Percentiles rank a stretch among this genome's conserved stretches.
Conservation (phyloP, 2,113 vertebrate species). For the Platysteira castanea region DNA sequence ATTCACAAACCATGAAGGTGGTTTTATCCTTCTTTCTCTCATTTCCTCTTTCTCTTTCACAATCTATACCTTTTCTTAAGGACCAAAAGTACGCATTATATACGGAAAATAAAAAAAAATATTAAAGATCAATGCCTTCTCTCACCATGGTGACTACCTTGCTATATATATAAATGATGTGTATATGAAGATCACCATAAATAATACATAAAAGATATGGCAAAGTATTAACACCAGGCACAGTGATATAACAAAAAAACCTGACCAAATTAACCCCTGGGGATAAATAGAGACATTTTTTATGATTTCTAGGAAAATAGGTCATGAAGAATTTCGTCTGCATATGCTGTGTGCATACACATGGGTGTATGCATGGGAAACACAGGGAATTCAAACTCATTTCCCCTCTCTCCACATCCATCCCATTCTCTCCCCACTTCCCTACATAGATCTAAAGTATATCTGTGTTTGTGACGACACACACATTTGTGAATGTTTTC, state of each 20-base stretch:
- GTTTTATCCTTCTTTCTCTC: background rate
- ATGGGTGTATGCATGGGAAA: background rate
- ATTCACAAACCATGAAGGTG: background rate
- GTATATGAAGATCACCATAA: conserved; percentile 64
- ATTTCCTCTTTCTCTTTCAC: background rate
- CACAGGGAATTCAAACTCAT: background rate
- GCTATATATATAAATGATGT: background rate
- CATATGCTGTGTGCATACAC: background rate
- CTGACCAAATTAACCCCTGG: conserved; percentile 52
- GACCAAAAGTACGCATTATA: conserved; percentile 14
- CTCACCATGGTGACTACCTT: conserved; percentile 27
- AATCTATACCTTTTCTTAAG: conserved; percentile 9
- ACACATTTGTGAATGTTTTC: background rate
- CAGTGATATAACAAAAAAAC: conserved; percentile 48
- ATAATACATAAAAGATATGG: conserved; percentile 72
- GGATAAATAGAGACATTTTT: conserved; percentile 36
- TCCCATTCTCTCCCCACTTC: background rate
- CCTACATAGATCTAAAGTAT: background rate
- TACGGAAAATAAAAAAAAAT: conserved; percentile 21
- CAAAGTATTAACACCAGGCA: conserved; percentile 69
- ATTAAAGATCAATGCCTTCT: conserved; percentile 51
- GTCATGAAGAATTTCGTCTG: background rate
- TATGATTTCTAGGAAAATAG: conserved; percentile 51
- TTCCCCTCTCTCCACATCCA: accelerated
- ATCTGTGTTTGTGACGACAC: background rate